A percentile compares a stretch with the other conserved stretches of the same genome.
Evolutionary conservation across 1,140 invertebrate genomes (phyloP).

Genomic region (Harpegnathos saltator): DNA sequence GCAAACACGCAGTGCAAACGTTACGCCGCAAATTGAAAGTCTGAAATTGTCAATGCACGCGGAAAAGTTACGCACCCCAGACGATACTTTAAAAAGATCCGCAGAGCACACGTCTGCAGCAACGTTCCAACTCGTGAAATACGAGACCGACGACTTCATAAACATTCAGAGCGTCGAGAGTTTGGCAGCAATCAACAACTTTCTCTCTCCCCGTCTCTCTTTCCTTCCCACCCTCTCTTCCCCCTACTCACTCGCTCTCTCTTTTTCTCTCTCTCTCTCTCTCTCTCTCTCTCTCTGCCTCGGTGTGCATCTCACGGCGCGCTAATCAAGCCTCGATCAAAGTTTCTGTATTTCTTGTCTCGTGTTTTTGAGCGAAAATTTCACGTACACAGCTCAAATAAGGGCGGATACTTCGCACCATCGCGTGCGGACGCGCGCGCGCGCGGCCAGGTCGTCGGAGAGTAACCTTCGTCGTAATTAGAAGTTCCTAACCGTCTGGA

Average conservation of each 20-base stretch:
- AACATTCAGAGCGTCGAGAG: too few relatives aligned
- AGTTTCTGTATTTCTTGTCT: background rate
- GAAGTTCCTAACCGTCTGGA: constrained; percentile 27
- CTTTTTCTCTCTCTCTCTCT: too few relatives aligned
- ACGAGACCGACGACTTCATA: too few relatives aligned
- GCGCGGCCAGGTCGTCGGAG: constrained; percentile 1
- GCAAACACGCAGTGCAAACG: background rate
- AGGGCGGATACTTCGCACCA: constrained; percentile 11
- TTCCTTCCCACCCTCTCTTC: too few relatives aligned
- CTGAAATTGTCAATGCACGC: background rate
- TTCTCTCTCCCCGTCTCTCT: too few relatives aligned
- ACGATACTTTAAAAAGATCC: too few relatives aligned
- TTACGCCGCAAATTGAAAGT: background rate
- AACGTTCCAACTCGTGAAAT: too few relatives aligned
- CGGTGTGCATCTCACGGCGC: background rate
- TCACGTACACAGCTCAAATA: constrained; percentile 3
- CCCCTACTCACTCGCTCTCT: too few relatives aligned
- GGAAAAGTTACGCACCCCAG: background rate
- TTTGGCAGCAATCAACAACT: background rate
- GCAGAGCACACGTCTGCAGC: too few relatives aligned
- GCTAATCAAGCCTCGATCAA: constrained; percentile 4
- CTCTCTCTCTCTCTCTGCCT: too few relatives aligned
- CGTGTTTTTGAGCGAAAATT: constrained; percentile 15
- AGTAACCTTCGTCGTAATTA: constrained; percentile 48
- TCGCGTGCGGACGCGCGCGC: too few relatives aligned